Evolutionary conservation across 1,140 invertebrate genomes (phyloP), one percentile per base, ranked within the genome.

Genomic region (Sipha flava): DNA sequence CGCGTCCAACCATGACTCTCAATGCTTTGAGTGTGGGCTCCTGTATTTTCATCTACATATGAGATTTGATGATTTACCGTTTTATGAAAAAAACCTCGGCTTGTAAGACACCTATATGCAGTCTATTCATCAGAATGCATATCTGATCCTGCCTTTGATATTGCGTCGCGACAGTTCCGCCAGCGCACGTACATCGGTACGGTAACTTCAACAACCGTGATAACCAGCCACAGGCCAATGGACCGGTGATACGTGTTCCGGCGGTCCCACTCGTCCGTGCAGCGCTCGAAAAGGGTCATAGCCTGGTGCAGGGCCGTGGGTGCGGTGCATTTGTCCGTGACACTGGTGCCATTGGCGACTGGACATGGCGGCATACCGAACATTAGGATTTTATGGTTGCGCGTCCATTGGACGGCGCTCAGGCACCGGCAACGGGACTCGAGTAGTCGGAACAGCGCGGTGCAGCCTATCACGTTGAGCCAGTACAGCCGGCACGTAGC

Each of bases 261-360:
- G 34, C 59, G 73, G 1, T 77, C 73, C 73, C 73, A 77, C 26
- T 77, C 52, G 73, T 31, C 49, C 52, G 43, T 77, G 52, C 73
- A 77, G 12, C 26, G 52, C 52, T 59, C 40, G 73, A 49, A 77
- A 21, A 40, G 21, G 47, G 7, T 34, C 52, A 2, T 77, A n/a
- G n/a, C n/a, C n/a, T n/a, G n/a, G n/a, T n/a, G n/a, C n/a, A n/a
- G n/a, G n/a, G n/a, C 73, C 43, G 73, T n/a, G 4, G 18, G 1
- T 6, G 21, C 14, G 9, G 52, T n/a, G 34, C 73, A 77, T 4
- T 34, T 57, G 0, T 37, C 23, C 1, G 70, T 52, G 52, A 6
- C 23, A 23, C 26, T 43, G 43, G 6, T 1, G 21, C 47, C n/a
- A 37, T 66, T 37, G 12, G 21, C 37, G 6, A 14, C 1, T 14